Evolutionary conservation across 2,888 invertebrate genomes (phyloP).

Genomic region (Tetranychus piercei): DNA sequence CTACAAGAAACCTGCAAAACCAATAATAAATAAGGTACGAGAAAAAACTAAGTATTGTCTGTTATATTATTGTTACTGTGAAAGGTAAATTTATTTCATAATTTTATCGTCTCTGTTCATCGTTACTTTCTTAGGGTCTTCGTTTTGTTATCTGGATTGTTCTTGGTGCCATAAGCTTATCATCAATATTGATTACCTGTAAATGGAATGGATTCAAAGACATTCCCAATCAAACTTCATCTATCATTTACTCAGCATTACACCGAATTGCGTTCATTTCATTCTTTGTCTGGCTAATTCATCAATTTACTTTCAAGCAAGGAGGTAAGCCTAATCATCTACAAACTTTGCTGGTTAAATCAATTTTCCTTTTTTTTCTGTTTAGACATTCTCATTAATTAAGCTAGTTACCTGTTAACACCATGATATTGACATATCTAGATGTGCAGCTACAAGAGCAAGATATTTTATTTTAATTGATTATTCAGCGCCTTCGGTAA

Average conservation of each 20-base stretch:
- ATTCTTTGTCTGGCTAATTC: conserved; percentile 14
- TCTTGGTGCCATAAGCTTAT: conserved; percentile 11
- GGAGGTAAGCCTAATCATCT: conserved; percentile 8
- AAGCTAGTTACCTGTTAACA: too few relatives aligned
- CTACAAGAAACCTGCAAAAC: not conserved
- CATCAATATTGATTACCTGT: conserved; percentile 14
- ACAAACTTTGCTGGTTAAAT: too few relatives aligned
- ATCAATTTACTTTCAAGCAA: conserved; percentile 14
- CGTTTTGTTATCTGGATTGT: conserved; percentile 13
- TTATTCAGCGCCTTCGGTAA: too few relatives aligned
- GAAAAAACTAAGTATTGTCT: not conserved
- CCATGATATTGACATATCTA: too few relatives aligned
- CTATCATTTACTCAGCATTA: conserved; percentile 11
- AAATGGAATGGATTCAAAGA: conserved; percentile 12
- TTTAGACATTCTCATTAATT: too few relatives aligned
- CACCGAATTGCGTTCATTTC: conserved; percentile 16
- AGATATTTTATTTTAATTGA: too few relatives aligned
- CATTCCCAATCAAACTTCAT: not conserved
- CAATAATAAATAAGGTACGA: conserved; percentile 5
- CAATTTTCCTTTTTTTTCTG: too few relatives aligned
- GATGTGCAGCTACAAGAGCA: too few relatives aligned
- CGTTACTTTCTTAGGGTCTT: conserved; percentile 4
- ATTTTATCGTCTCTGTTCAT: not conserved
- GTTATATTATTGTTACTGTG: not conserved
- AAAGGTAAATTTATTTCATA: not conserved